These are phyloP conservation scores for Pachypsylla venusta DNA, from an alignment of 1,140 invertebrate genomes.

Conservation along the genomic window DNA sequence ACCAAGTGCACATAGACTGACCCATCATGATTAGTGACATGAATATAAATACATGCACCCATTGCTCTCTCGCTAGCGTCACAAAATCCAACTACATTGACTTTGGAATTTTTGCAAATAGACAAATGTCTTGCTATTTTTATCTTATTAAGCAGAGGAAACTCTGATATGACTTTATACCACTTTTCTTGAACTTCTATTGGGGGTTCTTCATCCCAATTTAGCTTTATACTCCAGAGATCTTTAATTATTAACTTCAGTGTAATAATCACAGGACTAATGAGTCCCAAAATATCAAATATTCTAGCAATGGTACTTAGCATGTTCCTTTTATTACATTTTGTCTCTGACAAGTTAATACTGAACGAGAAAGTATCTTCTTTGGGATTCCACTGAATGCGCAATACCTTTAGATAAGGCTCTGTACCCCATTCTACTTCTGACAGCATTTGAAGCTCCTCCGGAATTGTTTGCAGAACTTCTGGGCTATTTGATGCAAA, in stretches of 20 bases:
- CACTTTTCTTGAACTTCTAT: conserved; percentile 10
- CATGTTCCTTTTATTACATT: conserved; percentile 12
- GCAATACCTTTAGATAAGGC: background rate
- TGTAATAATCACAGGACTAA: conserved; percentile 22
- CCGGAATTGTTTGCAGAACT: background rate
- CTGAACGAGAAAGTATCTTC: background rate
- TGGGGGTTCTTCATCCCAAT: conserved; percentile 24
- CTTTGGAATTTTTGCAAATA: background rate
- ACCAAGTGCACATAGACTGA: conserved; percentile 21
- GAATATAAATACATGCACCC: conserved; percentile 14
- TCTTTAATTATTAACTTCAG: conserved; percentile 26
- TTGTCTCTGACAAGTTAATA: rapidly evolving
- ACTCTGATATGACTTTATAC: background rate
- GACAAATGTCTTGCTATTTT: background rate
- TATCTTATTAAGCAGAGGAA: background rate
- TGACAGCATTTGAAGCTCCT: background rate
- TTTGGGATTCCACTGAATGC: background rate
- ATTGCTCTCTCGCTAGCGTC: conserved; percentile 13
- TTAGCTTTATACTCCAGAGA: conserved; percentile 18
- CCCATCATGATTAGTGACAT: background rate
- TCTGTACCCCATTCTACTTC: background rate
- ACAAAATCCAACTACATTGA: conserved; percentile 13
- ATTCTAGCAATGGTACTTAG: conserved; percentile 20
- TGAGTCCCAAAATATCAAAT: conserved; percentile 25
- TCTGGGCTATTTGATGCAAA: background rate